Evolutionary conservation across 2,888 invertebrate species (phyloP).

Genomic region (Artemia sp.): DNA sequence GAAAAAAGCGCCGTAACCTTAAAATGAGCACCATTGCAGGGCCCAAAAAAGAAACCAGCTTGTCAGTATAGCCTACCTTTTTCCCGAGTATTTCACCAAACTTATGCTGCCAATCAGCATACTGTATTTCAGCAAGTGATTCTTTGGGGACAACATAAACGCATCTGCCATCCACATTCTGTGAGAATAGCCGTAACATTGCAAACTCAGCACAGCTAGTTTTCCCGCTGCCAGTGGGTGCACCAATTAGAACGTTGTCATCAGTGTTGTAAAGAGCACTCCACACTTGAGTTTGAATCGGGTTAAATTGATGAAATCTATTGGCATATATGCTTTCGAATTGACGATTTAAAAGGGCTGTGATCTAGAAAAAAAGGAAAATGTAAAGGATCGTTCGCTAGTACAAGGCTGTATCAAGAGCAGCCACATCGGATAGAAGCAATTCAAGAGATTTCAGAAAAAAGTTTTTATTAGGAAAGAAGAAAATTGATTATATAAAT

Average conservation of each 20-base stretch:
- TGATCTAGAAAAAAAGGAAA: conserved; percentile 37
- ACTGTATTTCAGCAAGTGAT: conserved; percentile 70
- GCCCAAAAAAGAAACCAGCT: background rate
- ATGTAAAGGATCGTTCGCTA: background rate
- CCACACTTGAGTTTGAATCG: conserved; percentile 97
- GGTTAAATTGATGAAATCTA: conserved; percentile 83
- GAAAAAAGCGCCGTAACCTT: too few species aligned
- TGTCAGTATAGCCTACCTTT: conserved; percentile 40
- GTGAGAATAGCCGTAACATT: conserved; percentile 63
- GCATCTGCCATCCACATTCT: conserved; percentile 47
- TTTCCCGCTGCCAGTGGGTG: conserved; percentile 72
- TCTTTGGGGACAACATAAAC: conserved; percentile 89
- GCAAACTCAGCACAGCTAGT: conserved; percentile 93
- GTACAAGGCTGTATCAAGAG: background rate
- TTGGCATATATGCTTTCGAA: conserved; percentile 72
- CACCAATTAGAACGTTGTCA: conserved; percentile 91
- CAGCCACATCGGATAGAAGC: background rate
- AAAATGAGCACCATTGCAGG: too few species aligned
- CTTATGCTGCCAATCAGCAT: conserved; percentile 77
- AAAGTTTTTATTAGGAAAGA: background rate
- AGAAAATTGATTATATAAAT: background rate
- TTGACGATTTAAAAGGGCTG: conserved; percentile 68
- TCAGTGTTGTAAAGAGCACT: conserved; percentile 96
- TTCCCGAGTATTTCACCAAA: conserved; percentile 62
- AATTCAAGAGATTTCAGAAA: too few species aligned